These are phyloP conservation scores for Lagorchestes hirsutus DNA, from an alignment of 2,797 vertebrate species.

Conservation along the genomic window DNA sequence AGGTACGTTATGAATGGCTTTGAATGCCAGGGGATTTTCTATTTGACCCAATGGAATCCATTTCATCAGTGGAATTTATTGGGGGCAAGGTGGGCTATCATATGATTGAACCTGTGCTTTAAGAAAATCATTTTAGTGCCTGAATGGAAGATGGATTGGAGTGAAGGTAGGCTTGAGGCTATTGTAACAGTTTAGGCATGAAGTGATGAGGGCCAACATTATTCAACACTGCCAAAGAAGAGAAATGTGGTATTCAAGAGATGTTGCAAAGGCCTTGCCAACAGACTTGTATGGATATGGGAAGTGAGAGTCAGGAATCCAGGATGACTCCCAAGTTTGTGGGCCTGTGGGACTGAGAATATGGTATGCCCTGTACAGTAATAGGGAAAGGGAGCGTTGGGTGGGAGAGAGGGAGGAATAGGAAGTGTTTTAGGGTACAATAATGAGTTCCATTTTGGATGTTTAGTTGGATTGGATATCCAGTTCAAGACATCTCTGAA, in stretches of 20 bases:
- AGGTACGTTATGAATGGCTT: background rate
- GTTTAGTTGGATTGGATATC: background rate
- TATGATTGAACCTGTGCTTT: background rate
- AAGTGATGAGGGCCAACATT: background rate
- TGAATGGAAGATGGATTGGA: background rate
- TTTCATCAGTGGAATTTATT: no score
- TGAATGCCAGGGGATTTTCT: background rate
- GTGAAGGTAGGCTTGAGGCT: background rate
- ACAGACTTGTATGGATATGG: background rate
- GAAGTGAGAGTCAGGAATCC: background rate
- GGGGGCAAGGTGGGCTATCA: background rate
- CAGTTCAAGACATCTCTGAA: background rate
- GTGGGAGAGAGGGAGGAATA: no score
- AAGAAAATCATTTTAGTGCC: background rate
- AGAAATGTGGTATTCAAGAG: background rate
- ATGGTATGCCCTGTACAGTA: background rate
- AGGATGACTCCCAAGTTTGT: background rate
- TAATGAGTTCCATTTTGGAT: background rate
- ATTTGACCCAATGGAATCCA: background rate
- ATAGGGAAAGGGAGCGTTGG: background rate
- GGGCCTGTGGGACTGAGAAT: background rate
- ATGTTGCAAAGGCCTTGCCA: background rate
- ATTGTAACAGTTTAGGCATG: background rate
- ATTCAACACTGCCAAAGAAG: background rate
- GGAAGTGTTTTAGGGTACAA: background rate